Conservation (phyloP, 1,140 invertebrate species). For the Ptiloglossa arizonensis region DNA sequence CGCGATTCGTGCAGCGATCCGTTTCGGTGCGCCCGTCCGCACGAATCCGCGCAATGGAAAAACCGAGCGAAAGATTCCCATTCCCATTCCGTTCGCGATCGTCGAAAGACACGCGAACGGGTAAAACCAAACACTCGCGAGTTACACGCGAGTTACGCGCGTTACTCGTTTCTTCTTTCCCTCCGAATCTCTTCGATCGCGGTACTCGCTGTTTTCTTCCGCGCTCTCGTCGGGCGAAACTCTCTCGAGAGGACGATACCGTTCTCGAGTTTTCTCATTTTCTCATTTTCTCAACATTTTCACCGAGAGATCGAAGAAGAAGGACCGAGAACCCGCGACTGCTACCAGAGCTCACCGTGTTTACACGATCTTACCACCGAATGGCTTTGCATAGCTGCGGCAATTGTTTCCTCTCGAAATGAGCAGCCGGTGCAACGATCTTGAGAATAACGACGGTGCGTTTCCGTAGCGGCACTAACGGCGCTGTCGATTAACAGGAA, state of each 20-base stretch:
- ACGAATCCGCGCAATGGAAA: not conserved
- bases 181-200: not conserved
- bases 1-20: constrained; percentile 2
- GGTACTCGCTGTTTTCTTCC: too few relatives aligned
- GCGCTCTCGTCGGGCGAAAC: too few relatives aligned
- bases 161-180: constrained; percentile 5
- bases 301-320: too few relatives aligned
- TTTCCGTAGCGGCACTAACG: not conserved
- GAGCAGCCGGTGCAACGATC: constrained; percentile 30
- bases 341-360: constrained; percentile 21
- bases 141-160: too few relatives aligned
- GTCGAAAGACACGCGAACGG: not conserved
- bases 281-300: too few relatives aligned
- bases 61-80: constrained; percentile 19
- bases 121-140: not conserved
- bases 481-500: not conserved
- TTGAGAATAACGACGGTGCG: not conserved
- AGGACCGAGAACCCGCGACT: constrained; percentile 45
- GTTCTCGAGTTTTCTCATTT: too few relatives aligned
- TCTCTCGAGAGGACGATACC: too few relatives aligned
- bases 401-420: constrained; percentile 36
- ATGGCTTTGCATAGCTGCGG: constrained; percentile 48
- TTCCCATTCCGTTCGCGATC: too few relatives aligned
- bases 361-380: constrained; percentile 18
- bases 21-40: not conserved